Base-by-base conservation (phyloP, 1,140 invertebrate species). In the Elysia chlorotica region DNA sequence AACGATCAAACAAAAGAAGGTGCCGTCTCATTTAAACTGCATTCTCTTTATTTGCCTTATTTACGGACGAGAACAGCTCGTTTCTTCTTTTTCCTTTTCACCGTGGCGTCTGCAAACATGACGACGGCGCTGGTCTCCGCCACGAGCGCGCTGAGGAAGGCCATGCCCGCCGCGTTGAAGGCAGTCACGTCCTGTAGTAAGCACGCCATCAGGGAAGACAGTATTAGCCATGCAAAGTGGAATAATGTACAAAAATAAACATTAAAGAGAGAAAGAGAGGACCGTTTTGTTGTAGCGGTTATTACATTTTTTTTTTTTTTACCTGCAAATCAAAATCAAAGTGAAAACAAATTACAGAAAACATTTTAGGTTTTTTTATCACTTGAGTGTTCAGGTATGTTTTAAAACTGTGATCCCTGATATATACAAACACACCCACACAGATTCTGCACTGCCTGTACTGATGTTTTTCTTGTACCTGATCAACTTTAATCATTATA, bases 81-180 rank as follows among this genome's bases (percentile, higher is more conserved):
- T 33, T 37, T 54, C 71, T 92, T 92, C 82, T 91, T 91, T 76
- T 91, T 92, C 28, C 90, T 90, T 63, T 89, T 90, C 73, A 89
- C 87, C 1, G 91, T 92, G 0, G 94, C 93, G 84, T 96, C 95
- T 71, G 88, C 89, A 88, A 99, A 99, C 73, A 97, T 88, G 79
- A 92, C 91, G 21, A 95, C 90, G 65, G 92, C 91, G 77, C 95
- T 91, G n/a, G 90, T 88, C 75, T 92, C 91, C 87, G 97, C 96
- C n/a, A 94, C 88, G 71, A 92, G 89, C 59, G 91, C 88, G 83
- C 94, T 92, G 19, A 95, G 79, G 82, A 94, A 92, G 67, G 92
- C 89, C 77, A 98, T 88, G 0, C 92, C 95, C 84, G 95, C 92
- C 61, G 94, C 86, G 89, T 99, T 99, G 83, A 93, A 94, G 2